Percentiles rank a stretch among this genome's conserved stretches.
Conservation (phyloP, 92 coral and sea anemone species). For the Porites rus region DNA sequence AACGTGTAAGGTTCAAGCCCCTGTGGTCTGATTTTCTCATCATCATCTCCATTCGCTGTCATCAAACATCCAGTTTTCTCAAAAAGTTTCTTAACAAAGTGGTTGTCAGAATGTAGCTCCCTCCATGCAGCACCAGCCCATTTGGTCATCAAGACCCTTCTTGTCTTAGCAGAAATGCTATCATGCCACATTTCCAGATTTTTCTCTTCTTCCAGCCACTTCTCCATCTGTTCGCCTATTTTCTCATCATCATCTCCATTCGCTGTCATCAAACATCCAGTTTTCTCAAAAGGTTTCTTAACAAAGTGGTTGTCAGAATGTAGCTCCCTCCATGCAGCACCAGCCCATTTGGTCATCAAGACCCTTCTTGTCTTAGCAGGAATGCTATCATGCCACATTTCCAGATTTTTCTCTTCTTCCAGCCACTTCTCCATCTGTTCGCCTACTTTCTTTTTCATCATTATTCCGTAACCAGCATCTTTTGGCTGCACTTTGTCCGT, state of each 20-base stretch:
- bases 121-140: slow-evolving; percentile 57
- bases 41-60: slow-evolving; percentile 11
- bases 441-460: slow-evolving; percentile 20
- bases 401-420: no score
- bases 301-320: slow-evolving; percentile 13
- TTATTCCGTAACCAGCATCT: slow-evolving; percentile 69
- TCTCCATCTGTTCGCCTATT: no score
- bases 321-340: slow-evolving; percentile 44
- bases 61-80: slow-evolving; percentile 13
- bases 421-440: no score
- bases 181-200: neutral
- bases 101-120: slow-evolving; percentile 28
- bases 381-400: slow-evolving; percentile 23
- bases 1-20: slow-evolving; percentile 42
- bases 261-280: slow-evolving; percentile 12
- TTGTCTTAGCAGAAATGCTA: slow-evolving; percentile 48
- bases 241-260: slow-evolving; percentile 13
- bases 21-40: slow-evolving; percentile 35
- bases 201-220: no score
- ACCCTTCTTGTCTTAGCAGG: slow-evolving; percentile 61
- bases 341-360: slow-evolving; percentile 68
- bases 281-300: slow-evolving; percentile 17
- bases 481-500: slow-evolving; percentile 72
- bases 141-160: slow-evolving; percentile 67
- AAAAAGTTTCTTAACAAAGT: slow-evolving; percentile 13